Evolutionary conservation across 2,797 vertebrate genomes (phyloP).

Genomic region (Nyctibius grandis): DNA sequence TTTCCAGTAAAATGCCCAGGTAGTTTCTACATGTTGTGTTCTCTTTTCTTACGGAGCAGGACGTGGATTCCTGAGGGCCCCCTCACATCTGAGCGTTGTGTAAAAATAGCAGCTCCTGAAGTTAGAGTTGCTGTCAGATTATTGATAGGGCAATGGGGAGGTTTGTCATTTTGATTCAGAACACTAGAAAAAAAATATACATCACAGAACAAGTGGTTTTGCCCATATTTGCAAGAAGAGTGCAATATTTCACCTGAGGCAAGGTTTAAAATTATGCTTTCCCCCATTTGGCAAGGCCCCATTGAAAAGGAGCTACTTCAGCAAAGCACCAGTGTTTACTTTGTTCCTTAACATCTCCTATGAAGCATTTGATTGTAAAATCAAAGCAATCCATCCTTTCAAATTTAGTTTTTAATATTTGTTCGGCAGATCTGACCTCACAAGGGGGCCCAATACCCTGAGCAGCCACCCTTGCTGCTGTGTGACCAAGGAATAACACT

Average conservation of each 20-base stretch:
- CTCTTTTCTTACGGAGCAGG: neutral
- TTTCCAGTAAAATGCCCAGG: neutral
- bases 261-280: neutral
- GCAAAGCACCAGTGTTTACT: neutral
- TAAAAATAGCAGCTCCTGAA: neutral
- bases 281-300: neutral
- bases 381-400: constrained; percentile 30
- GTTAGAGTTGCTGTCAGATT: neutral
- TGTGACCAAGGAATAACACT: neutral
- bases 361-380: neutral
- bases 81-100: neutral
- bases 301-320: neutral
- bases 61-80: neutral
- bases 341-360: neutral
- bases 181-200: neutral
- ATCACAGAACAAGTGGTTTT: neutral
- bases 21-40: neutral
- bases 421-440: neutral
- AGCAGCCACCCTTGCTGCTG: neutral
- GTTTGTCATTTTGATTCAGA: neutral
- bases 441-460: neutral
- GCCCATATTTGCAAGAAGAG: neutral
- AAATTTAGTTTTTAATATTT: constrained; percentile 21
- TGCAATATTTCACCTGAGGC: neutral
- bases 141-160: neutral